These are phyloP conservation scores for Sebastes trivittatus DNA, from an alignment of 2,797 vertebrate genomes.

Conservation along the genomic window DNA sequence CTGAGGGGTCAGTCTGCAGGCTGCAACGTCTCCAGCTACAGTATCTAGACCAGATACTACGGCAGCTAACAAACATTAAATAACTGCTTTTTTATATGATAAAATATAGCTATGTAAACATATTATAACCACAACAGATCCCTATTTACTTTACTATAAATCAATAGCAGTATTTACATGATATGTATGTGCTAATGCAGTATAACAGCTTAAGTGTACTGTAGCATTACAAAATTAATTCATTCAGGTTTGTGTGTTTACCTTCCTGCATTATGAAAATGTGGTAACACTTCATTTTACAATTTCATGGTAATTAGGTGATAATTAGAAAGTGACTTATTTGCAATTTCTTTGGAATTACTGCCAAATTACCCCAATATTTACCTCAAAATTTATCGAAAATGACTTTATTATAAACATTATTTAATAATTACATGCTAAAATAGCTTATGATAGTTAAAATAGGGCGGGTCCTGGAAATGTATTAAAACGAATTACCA, in stretches of 20 bases:
- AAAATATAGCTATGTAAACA: neutral
- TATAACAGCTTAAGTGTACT: neutral
- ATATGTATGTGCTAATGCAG: neutral
- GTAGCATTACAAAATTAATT: neutral
- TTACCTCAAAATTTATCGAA: no score
- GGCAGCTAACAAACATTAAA: constrained; percentile 34
- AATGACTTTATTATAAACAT: no score
- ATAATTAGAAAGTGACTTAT: no score
- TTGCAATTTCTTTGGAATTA: no score
- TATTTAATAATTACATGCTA: no score
- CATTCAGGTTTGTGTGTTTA: neutral
- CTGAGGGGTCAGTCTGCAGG: constrained; percentile 47
- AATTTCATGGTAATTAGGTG: no score
- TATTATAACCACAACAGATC: neutral
- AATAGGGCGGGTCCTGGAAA: no score
- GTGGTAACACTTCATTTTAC: no score
- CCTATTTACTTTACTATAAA: neutral
- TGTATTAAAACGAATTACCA: no score
- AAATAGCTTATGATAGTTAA: no score
- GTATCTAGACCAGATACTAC: neutral
- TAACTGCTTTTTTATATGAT: neutral
- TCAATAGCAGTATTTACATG: neutral
- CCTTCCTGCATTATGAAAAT: neutral
- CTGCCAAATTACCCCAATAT: no score
- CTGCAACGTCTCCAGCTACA: constrained; percentile 45